Conservation (phyloP, 2,888 invertebrate genomes). For the Leucophenga montana region DNA sequence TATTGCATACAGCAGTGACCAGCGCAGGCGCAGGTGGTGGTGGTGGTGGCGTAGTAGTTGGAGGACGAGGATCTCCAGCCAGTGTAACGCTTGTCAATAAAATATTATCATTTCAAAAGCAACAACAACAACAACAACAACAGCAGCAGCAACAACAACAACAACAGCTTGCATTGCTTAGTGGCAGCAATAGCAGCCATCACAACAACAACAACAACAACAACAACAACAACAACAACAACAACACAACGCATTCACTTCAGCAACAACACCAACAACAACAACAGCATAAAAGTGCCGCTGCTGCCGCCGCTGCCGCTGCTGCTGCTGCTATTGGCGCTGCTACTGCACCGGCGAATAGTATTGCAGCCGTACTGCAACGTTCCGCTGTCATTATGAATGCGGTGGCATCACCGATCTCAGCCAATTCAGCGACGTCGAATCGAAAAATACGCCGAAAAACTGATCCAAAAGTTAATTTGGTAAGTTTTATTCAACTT, state of each 20-base stretch:
- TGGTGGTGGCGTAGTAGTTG: conserved; percentile 43
- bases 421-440: conserved; percentile 75
- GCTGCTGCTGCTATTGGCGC: conserved; percentile 54
- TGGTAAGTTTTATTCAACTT: conserved; percentile 54
- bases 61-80: conserved; percentile 37
- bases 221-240: conserved; percentile 44
- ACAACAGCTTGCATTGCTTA: conserved; percentile 45
- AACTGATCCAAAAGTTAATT: conserved; percentile 77
- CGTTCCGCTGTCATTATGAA: conserved; percentile 72
- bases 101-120: conserved; percentile 44
- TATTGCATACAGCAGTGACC: conserved; percentile 41
- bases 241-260: conserved; percentile 44
- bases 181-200: conserved; percentile 64
- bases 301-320: conserved; percentile 57
- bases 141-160: conserved; percentile 47
- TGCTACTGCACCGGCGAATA: conserved; percentile 19
- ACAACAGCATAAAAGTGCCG: conserved; percentile 58
- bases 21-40: conserved; percentile 33
- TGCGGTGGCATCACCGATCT: conserved; percentile 73
- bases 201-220: conserved; percentile 54
- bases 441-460: conserved; percentile 82
- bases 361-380: conserved; percentile 59
- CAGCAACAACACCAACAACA: conserved; percentile 45
- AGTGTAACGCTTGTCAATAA: conserved; percentile 32
- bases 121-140: conserved; percentile 47